Conservation (phyloP, 2,888 invertebrate species). For the Julus scandinavius region DNA sequence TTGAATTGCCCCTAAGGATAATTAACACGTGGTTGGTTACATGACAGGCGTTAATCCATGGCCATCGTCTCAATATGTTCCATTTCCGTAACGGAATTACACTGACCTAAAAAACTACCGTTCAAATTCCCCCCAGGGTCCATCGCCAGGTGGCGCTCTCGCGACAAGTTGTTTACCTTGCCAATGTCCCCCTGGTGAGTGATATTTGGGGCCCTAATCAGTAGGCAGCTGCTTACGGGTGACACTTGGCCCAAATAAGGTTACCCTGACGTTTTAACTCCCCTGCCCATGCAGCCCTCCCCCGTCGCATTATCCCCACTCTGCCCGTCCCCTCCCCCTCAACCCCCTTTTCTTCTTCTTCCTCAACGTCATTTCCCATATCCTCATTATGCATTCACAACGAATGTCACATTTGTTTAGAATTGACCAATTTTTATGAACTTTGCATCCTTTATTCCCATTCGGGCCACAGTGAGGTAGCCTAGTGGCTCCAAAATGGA, state of each 20-base stretch:
- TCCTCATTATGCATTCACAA: slow-evolving; percentile 33
- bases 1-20: too few species aligned
- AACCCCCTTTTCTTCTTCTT: slow-evolving; percentile 9
- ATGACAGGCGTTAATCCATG: too few species aligned
- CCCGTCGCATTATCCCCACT: slow-evolving; percentile 25
- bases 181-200: slow-evolving; percentile 23
- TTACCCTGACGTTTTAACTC: slow-evolving; percentile 27
- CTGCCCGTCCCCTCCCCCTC: slow-evolving; percentile 23
- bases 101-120: too few species aligned
- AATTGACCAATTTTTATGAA: slow-evolving; percentile 33
- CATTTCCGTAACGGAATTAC: too few species aligned
- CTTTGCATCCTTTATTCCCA: slow-evolving; percentile 26
- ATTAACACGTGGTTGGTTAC: too few species aligned
- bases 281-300: slow-evolving; percentile 23
- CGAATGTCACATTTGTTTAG: slow-evolving; percentile 33
- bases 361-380: slow-evolving; percentile 27
- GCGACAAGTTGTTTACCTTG: slow-evolving; percentile 33
- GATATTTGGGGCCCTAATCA: slow-evolving; percentile 33
- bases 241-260: slow-evolving; percentile 27
- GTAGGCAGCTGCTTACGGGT: slow-evolving; percentile 9
- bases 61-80: too few species aligned
- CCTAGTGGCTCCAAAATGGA: slow-evolving; percentile 33
- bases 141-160: slow-evolving; percentile 5
- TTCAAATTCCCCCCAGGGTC: not conserved
- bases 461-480: slow-evolving; percentile 26